Evolutionary conservation across 2,888 invertebrate genomes (phyloP), one percentile per base, ranked within the genome.

Genomic region (Luperina nickerlii): DNA sequence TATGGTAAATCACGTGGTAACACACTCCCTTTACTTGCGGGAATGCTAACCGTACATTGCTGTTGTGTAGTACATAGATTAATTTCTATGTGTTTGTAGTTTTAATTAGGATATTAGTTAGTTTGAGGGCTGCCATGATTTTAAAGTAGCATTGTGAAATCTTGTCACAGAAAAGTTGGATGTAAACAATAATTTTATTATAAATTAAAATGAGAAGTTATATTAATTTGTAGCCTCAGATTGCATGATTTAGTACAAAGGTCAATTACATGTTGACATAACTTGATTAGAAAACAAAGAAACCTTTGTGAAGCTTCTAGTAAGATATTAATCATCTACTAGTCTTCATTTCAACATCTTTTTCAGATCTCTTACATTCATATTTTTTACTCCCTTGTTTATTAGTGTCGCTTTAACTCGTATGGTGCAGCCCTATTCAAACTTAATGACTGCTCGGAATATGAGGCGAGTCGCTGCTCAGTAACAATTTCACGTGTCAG

Each of bases 1-100:
- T 96, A 96, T 97, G 97, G 97, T 97, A 97, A 96, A 96, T 96
- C 92, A 95, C 78, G 93, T 95, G 95, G 94, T 95, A 95, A 96
- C 94, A 93, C 91, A 94, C 91, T 92, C 92, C 88, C 87, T 92
- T 93, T 96, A 94, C 89, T 95, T 94, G 95, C 94, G 86, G 94
- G 96, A 96, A 96, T 96, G 96, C 91, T 91, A 88, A 90, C 85
- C 76, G 71, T 91, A 90, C 90, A 85, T 91, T 87, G 94, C 94
- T 95, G 92, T 90, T 90, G 87, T 91, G 90, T 95, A 95, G 93
- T 82, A 83, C 78, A 86, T 86, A 82, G 79, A 84, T 91, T 81
- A 67, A 67, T 72, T 71, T 81, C 73, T 9, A 65, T 68, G 75
- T 74, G 24, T 75, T 75, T 38, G 80, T 89, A 80, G 87, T 76